These are phyloP conservation scores for Thamnophis sirtalis DNA, from an alignment of 2,113 vertebrate species.

Conservation along the genomic window DNA sequence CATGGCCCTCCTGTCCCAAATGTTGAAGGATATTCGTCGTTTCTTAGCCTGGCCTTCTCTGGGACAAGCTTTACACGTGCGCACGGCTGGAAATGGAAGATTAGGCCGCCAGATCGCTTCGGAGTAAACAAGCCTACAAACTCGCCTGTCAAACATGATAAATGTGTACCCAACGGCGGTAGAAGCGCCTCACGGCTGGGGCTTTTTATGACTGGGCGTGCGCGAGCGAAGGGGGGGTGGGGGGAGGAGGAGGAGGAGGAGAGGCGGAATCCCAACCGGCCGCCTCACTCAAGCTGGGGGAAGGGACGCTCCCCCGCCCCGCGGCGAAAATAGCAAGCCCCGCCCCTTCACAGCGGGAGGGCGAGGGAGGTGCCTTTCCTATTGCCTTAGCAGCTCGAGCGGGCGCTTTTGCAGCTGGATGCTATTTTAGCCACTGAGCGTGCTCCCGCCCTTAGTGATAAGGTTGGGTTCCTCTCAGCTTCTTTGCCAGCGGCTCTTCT, in stretches of 20 bases:
- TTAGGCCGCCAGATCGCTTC: not conserved
- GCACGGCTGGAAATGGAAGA: not conserved
- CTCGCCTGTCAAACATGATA: not conserved
- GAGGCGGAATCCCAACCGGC: not conserved
- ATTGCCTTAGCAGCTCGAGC: not conserved
- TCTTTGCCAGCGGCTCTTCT: accelerated
- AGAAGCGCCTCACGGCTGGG: not conserved
- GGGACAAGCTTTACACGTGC: not conserved
- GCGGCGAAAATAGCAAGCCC: not conserved
- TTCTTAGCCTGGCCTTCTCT: not conserved
- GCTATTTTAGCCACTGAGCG: not conserved
- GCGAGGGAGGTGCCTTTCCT: not conserved
- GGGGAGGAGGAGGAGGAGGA: not conserved
- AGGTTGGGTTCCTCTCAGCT: not conserved
- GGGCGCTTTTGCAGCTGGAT: not conserved
- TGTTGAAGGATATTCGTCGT: not conserved
- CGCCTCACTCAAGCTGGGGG: not conserved
- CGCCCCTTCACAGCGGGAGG: not conserved
- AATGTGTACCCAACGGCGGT: not conserved
- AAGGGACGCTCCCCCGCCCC: not conserved
- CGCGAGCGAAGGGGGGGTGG: not conserved
- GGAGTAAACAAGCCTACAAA: not conserved
- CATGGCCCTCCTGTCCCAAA: not conserved
- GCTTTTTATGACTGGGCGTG: not conserved
- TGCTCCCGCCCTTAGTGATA: too few relatives aligned